Base-by-base conservation (phyloP, 2,888 invertebrate genomes). In the Noctua fimbriata region DNA sequence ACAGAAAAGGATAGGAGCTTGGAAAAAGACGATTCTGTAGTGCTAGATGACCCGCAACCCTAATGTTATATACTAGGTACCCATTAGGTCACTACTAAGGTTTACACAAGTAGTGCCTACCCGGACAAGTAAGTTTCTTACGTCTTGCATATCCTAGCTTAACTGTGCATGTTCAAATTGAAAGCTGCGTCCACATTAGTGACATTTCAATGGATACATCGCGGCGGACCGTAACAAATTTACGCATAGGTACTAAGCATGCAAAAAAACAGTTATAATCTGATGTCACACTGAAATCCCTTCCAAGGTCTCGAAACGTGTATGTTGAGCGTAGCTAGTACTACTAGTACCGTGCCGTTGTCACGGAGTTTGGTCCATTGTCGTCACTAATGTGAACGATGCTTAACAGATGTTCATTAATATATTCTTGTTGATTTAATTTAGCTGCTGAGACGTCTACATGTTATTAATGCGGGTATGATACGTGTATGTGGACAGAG, bases 91-190 rank as follows among this genome's bases (percentile, higher is more conserved):
- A 44, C n/a, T 47, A 73, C 52, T 66, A 60, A 76, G 49, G 49
- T 21, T 74, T 36, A 44, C 66, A 32, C 44, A 49, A 72, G 60
- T 76, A 52, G 24, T 67, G 66, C 36, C 49, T 28, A 49, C 49
- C 58, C 36, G 24, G 63, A 77, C 67, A 82, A 69, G 81, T 81
- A 83, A 82, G 73, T 82, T 72, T 21, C 10, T 52, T 21, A 60
- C 16, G 24, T n/a, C 12, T 82, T 21, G 28, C 44, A 69, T 74
- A 67, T 66, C 36, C 16, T 58, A 32, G 14, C 28, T 18, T 49
- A 66, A 44, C n/a, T 69, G 58, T 75, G 58, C 60, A 74, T 49
- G 16, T 66, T 65, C 32, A 66, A 16, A 28, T 73, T 16, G 32
- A 69, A 76, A 82, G 69, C 55, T 69, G 28, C 36, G 76, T 63